Evolutionary conservation across 2,888 invertebrate species (phyloP), one percentile per base, ranked within the genome.

Genomic region (Diogma glabrata): DNA sequence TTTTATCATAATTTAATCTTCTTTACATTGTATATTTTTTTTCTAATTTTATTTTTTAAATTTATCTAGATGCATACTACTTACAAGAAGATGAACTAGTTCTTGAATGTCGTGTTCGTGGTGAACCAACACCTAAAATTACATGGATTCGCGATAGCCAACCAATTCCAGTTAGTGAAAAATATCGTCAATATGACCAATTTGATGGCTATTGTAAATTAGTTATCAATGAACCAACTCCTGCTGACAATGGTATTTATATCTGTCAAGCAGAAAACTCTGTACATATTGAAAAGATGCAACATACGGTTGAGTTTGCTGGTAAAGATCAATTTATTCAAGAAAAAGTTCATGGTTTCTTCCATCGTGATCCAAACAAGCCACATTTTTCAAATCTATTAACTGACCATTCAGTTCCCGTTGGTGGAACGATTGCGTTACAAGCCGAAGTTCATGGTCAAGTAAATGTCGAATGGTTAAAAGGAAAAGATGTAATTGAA

Each of bases 341-440:
- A 12, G 66, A 70, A 55, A 70, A 71, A 56, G 66, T 69, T 12
- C 69, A 70, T 50, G 67, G 71, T 24, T 67, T 65, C 61, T 65
- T 64, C 62, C 67, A 69, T 58, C 67, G 69, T 47, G 72, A 74
- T 61, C 73, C 76, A n/a, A 72, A 79, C 45, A 73, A 78, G 55
- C 87, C 87, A 1, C 79, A 81, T 60, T 82, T 87, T 59, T 73
- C 80, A 1, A 78, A 75, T 53, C 77, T 82, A 1, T 66, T 87
- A 20, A 78, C 78, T 1, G 86, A 87, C 62, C 80, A 83, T 61
- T 77, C 78, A 51, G 86, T 88, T 1, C 78, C 82, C 4, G 72
- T 75, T 52, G 88, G 88, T 1, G 88, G 88, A 30, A 85, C 87
- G 0, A 81, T 87, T 54, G 88, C 87, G 3, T 75, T 90, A 17